Evolutionary conservation across 2,888 invertebrate genomes (phyloP).

Genomic region (Pterostichus madidus): DNA sequence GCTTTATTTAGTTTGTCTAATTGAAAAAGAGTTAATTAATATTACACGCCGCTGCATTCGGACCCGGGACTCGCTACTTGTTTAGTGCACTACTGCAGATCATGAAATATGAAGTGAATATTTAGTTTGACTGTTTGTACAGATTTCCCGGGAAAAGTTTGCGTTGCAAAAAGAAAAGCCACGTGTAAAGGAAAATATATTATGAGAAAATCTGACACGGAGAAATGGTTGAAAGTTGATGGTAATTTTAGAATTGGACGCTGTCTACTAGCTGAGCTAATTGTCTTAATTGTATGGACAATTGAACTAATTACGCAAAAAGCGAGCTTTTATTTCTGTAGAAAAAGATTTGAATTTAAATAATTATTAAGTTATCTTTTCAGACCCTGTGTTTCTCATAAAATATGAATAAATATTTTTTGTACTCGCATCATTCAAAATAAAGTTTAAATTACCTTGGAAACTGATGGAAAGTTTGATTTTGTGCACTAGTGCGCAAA

Average conservation of each 20-base stretch:
- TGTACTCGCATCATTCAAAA: no score
- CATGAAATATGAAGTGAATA: conserved; percentile 23
- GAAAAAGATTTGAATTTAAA: no score
- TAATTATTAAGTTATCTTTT: no score
- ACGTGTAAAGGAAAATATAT: conserved; percentile 7
- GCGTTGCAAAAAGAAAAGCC: background rate
- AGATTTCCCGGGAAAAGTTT: conserved; percentile 5
- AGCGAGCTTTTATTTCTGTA: background rate
- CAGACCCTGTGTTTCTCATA: no score
- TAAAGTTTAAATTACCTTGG: no score
- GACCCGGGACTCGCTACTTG: background rate
- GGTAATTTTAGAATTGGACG: background rate
- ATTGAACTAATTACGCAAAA: conserved; percentile 34
- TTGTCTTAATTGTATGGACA: conserved; percentile 33
- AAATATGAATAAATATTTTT: no score
- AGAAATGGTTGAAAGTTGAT: background rate
- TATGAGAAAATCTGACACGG: conserved; percentile 22
- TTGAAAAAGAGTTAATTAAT: conserved; percentile 44
- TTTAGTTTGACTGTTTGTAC: conserved; percentile 32
- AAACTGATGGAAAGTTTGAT: no score
- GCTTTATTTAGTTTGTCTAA: conserved; percentile 30
- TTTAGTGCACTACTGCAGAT: conserved; percentile 15
- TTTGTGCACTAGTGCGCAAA: no score
- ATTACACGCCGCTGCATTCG: conserved; percentile 2
- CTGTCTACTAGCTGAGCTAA: background rate